These are phyloP conservation scores for Drosophila simulans DNA, from an alignment of 1,140 invertebrate genomes.

Conservation along the genomic window DNA sequence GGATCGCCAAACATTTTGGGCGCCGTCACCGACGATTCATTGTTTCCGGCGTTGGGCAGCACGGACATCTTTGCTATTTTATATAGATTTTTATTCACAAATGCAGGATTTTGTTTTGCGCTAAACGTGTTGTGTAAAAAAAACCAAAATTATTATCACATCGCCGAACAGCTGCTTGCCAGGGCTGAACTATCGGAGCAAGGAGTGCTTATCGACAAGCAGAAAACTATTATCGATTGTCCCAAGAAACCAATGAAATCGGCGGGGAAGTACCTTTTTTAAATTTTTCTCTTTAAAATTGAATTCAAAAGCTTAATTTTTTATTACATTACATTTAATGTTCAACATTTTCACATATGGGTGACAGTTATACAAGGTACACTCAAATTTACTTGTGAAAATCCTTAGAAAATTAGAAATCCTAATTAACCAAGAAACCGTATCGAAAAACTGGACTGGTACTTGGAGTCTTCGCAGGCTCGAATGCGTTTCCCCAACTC, in stretches of 20 bases:
- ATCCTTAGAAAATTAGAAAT: slow-evolving; percentile 25
- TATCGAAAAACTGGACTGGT: background rate
- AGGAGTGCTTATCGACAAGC: slow-evolving; percentile 4
- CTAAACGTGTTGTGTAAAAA: slow-evolving; percentile 19
- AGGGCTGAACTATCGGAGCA: slow-evolving; percentile 3
- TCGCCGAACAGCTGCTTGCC: slow-evolving; percentile 62
- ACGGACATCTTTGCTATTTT: slow-evolving; percentile 52
- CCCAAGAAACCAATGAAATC: background rate
- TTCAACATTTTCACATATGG: too few species aligned
- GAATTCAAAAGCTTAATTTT: too few species aligned
- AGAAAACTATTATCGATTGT: background rate
- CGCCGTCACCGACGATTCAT: slow-evolving; percentile 6
- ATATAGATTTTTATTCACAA: slow-evolving; percentile 48
- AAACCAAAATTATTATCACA: slow-evolving; percentile 68
- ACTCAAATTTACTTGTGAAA: slow-evolving; percentile 9
- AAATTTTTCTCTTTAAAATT: background rate
- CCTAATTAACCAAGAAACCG: background rate
- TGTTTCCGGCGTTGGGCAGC: slow-evolving; percentile 33
- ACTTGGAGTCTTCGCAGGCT: background rate
- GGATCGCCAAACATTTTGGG: slow-evolving; percentile 84
- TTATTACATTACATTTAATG: too few species aligned
- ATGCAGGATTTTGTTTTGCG: slow-evolving; percentile 12
- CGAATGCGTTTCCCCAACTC: slow-evolving; percentile 7
- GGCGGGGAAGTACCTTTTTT: background rate
- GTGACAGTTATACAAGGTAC: background rate